These are phyloP conservation scores for Acrocephalus arundinaceus DNA, from an alignment of 2,113 vertebrate species.

Conservation along the genomic window DNA sequence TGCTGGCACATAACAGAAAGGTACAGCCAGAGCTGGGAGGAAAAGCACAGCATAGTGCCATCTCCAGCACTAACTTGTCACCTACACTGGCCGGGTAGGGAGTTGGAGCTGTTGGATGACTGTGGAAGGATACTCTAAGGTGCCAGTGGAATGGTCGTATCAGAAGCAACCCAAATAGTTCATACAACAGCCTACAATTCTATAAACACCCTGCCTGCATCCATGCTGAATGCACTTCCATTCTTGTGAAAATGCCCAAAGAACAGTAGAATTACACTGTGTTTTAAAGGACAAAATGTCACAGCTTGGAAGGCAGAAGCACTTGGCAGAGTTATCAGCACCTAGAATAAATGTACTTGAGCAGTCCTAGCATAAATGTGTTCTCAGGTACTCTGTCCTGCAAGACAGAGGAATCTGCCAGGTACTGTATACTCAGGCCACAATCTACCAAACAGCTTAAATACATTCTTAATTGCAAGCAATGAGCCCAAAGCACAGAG, in stretches of 20 bases:
- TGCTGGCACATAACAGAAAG: neutral
- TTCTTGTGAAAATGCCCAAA: neutral
- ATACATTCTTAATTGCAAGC: neutral
- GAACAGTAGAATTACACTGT: neutral
- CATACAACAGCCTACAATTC: neutral
- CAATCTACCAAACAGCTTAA: neutral
- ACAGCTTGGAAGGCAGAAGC: neutral
- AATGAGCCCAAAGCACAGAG: neutral
- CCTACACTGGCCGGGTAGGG: rapidly evolving
- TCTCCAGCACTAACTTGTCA: neutral
- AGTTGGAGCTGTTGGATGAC: neutral
- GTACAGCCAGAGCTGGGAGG: neutral
- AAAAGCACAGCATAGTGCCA: neutral
- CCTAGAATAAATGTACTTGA: neutral
- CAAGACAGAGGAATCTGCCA: neutral
- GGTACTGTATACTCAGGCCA: neutral
- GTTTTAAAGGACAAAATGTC: slow-evolving; percentile 5
- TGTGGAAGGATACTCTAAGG: neutral
- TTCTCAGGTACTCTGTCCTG: neutral
- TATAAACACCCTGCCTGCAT: neutral
- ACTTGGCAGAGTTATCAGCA: neutral
- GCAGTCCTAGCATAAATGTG: neutral
- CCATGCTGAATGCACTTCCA: neutral
- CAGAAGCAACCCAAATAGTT: neutral
- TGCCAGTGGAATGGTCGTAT: neutral